phyloP scores from a whole-genome alignment of 2,113 vertebrate species.

The Hypanus sabinus region DNA sequence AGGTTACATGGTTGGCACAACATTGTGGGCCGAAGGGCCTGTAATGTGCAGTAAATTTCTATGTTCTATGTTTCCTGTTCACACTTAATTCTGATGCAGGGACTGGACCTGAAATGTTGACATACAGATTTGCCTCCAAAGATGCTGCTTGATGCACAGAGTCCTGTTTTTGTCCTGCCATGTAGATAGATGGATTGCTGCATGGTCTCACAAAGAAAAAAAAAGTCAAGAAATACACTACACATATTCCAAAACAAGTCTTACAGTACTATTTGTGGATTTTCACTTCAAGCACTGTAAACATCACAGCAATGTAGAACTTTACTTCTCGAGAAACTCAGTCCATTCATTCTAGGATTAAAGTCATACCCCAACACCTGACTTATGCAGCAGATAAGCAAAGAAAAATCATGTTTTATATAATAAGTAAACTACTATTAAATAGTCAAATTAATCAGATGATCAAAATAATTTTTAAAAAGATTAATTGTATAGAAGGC shows the following conservation, averaged over 20 bases:
- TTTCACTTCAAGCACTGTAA: not conserved
- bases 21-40: no score
- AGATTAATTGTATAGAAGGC: not conserved
- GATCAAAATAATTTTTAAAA: not conserved
- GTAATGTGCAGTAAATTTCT: no score
- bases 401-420: not conserved
- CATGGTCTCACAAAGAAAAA: not conserved
- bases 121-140: no score
- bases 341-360: not conserved
- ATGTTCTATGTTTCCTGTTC: no score
- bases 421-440: not conserved
- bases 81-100: no score
- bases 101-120: no score
- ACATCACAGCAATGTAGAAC: not conserved
- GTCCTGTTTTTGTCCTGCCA: not conserved
- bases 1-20: no score
- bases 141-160: no score
- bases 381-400: not conserved
- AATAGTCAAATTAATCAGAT: not conserved
- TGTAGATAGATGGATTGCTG: not conserved
- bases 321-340: not conserved
- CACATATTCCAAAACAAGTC: not conserved
- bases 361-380: not conserved
- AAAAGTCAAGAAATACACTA: not conserved
- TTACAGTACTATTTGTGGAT: not conserved